A percentile compares a stretch with the other conserved stretches of the same genome.
Evolutionary conservation across 2,113 vertebrate genomes (phyloP).

Genomic region (Oxygymnocypris stewartii): DNA sequence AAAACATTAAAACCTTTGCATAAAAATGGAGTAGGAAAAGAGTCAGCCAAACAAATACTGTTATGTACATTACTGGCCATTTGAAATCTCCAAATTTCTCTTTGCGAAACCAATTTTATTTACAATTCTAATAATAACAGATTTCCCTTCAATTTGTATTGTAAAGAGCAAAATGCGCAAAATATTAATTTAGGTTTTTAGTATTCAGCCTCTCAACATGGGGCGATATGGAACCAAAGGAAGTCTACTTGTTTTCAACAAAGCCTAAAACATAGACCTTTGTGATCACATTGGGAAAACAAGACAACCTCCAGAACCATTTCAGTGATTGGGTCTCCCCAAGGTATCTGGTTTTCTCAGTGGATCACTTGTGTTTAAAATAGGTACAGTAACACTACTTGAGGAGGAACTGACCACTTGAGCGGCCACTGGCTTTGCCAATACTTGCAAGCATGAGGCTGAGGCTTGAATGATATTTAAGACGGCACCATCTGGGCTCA

Average conservation of each 20-base stretch:
- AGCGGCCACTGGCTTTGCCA: slow-evolving; percentile 71
- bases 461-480: slow-evolving; percentile 82
- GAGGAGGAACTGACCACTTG: slow-evolving; percentile 70
- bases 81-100: slow-evolving; percentile 18
- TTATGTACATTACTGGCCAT: slow-evolving; percentile 68
- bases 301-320: neutral
- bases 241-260: neutral
- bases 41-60: slow-evolving; percentile 40
- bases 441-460: slow-evolving; percentile 72
- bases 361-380: slow-evolving; percentile 68
- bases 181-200: slow-evolving; percentile 25
- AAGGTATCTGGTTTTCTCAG: slow-evolving; percentile 49
- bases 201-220: slow-evolving; percentile 12
- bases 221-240: neutral
- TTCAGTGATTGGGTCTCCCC: slow-evolving; percentile 57
- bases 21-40: slow-evolving; percentile 49
- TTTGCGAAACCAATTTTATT: slow-evolving; percentile 3
- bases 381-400: slow-evolving; percentile 64
- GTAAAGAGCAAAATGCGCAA: neutral
- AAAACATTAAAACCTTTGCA: slow-evolving; percentile 61
- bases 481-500: slow-evolving; percentile 89
- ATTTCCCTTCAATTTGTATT: neutral
- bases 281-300: neutral
- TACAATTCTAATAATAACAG: neutral
- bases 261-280: neutral